Conservation (phyloP, 2,113 vertebrate species). For the Lipophrys pholis region DNA sequence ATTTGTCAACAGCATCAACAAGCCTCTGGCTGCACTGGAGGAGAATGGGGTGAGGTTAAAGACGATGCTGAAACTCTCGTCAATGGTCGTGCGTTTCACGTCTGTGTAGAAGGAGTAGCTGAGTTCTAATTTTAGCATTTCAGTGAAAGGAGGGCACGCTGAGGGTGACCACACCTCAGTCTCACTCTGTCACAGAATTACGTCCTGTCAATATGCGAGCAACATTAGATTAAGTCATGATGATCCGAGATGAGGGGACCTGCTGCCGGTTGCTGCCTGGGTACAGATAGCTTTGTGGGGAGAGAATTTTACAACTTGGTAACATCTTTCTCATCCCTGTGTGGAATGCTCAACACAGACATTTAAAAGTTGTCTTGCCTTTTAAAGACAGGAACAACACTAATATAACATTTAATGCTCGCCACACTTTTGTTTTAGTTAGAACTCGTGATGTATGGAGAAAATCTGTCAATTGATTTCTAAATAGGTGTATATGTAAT, state of each 20-base stretch:
- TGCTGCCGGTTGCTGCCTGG: constrained; percentile 40
- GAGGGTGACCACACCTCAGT: constrained; percentile 27
- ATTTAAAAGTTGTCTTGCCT: constrained; percentile 69
- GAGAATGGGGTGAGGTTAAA: constrained; percentile 89
- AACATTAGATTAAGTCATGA: constrained; percentile 14
- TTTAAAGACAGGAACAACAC: constrained; percentile 59
- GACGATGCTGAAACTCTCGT: neutral
- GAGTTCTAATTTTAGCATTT: constrained; percentile 14
- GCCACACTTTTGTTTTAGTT: neutral
- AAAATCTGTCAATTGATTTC: no score
- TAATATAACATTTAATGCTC: constrained; percentile 15
- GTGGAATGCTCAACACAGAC: constrained; percentile 76
- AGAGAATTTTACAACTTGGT: constrained; percentile 80
- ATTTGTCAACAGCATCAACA: constrained; percentile 98
- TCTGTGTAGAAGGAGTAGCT: neutral
- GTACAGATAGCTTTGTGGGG: constrained; percentile 59
- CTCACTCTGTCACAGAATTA: neutral
- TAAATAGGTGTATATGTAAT: no score
- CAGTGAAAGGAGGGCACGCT: constrained; percentile 15
- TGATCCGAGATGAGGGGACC: constrained; percentile 27
- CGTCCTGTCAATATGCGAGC: neutral
- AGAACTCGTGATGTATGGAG: neutral
- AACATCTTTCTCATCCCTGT: constrained; percentile 75
- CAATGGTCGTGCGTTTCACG: constrained; percentile 2
- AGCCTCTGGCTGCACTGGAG: constrained; percentile 91